A percentile compares a stretch with the other conserved stretches of the same genome.
Conservation (phyloP, 2,113 vertebrate species). For the Calypte anna region DNA sequence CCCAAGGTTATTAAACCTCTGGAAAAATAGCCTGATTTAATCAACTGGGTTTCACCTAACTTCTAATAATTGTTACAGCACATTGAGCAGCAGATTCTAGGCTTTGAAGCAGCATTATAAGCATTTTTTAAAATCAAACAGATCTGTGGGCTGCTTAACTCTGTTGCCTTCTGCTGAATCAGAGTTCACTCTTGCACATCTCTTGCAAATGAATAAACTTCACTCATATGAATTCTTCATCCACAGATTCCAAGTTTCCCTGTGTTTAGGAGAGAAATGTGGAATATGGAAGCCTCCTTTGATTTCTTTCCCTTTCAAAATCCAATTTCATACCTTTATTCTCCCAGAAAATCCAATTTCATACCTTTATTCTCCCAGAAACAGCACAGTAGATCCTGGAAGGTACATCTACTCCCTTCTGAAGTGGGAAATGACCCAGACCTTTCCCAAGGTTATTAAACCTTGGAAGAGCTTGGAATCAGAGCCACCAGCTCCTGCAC, state of each 20-base stretch:
- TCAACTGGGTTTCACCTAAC: neutral
- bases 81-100: rapidly evolving
- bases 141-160: neutral
- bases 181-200: neutral
- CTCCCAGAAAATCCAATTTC: neutral
- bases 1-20: no score
- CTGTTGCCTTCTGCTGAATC: neutral
- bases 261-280: neutral
- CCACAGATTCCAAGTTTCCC: neutral
- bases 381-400: rapidly evolving
- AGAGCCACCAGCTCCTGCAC: neutral
- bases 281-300: neutral
- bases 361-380: neutral
- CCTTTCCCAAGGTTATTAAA: neutral
- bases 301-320: neutral
- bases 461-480: neutral
- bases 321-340: rapidly evolving
- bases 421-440: neutral
- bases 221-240: neutral
- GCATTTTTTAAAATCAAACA: neutral
- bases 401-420: neutral
- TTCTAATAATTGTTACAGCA: neutral
- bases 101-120: neutral
- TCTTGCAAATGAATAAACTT: neutral
- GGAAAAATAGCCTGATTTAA: neutral